Evolutionary conservation across 2,113 vertebrate species (phyloP).

Genomic region (Pundamilia nyererei): DNA sequence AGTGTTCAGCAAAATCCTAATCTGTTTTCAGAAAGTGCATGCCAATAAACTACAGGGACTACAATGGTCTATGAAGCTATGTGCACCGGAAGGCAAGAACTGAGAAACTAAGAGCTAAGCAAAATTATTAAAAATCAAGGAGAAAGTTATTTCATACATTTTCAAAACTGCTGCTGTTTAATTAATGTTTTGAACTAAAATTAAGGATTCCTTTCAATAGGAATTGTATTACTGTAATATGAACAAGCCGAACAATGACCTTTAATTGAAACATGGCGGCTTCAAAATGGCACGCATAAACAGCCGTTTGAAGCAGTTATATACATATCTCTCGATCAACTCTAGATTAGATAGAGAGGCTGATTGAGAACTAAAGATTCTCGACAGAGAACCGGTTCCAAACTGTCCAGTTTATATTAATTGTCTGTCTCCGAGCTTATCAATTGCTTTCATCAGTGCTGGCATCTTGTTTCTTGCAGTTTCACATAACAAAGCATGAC

Average conservation of each 20-base stretch:
- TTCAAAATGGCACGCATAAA: background rate
- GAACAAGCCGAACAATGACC: background rate
- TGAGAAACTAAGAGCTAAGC: background rate
- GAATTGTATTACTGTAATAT: background rate
- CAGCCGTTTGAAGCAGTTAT: background rate
- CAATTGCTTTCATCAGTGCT: background rate
- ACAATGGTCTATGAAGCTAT: background rate
- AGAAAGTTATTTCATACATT: background rate
- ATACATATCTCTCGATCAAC: background rate
- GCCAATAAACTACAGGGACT: background rate
- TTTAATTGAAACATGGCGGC: background rate
- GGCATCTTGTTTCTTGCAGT: background rate
- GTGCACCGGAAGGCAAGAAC: background rate
- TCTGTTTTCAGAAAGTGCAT: constrained; percentile 15
- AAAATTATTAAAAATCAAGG: background rate
- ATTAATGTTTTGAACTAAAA: background rate
- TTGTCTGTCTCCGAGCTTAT: background rate
- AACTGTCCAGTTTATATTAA: background rate
- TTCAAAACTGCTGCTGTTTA: background rate
- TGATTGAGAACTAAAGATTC: background rate
- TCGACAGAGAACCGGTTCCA: background rate
- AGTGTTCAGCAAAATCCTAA: constrained; percentile 12
- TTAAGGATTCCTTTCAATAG: background rate
- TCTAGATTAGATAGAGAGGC: background rate
- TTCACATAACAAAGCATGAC: background rate